These are phyloP conservation scores for Poeciliopsis prolifica DNA, from an alignment of 2,113 vertebrate species.

Conservation along the genomic window DNA sequence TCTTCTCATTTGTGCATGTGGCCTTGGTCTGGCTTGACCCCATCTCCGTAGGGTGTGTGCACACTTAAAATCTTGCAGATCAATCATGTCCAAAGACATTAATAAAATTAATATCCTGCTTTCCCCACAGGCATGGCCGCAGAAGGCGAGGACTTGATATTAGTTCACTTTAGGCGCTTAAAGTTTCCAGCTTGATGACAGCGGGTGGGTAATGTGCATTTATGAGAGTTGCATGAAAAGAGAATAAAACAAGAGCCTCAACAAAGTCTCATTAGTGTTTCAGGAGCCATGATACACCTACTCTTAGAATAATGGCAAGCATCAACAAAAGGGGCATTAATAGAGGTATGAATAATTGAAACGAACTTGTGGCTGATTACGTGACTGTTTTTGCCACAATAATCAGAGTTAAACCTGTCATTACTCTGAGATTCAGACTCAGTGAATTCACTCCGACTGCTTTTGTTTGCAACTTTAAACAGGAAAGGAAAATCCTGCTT, in stretches of 20 bases:
- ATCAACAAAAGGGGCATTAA: slow-evolving; percentile 3
- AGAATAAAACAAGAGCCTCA: slow-evolving; percentile 18
- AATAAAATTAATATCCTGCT: slow-evolving; percentile 25
- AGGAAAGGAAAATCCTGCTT: neutral
- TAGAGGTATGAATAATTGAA: slow-evolving; percentile 1
- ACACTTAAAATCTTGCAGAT: slow-evolving; percentile 21
- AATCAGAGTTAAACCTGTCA: slow-evolving; percentile 14
- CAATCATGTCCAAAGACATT: slow-evolving; percentile 33
- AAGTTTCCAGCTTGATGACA: slow-evolving; percentile 28
- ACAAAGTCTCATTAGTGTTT: slow-evolving; percentile 24
- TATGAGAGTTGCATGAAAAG: slow-evolving; percentile 26
- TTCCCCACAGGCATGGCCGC: slow-evolving; percentile 27
- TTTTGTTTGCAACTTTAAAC: slow-evolving; percentile 1
- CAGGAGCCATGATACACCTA: slow-evolving; percentile 7
- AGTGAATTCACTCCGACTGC: slow-evolving; percentile 13
- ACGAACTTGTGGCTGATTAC: slow-evolving; percentile 3
- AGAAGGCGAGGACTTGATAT: slow-evolving; percentile 21
- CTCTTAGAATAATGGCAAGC: slow-evolving; percentile 3
- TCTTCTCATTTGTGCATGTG: slow-evolving; percentile 14
- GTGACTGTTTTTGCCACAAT: neutral
- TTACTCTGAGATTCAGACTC: neutral
- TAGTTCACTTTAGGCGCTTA: slow-evolving; percentile 31
- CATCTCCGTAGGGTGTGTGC: slow-evolving; percentile 11
- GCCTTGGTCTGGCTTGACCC: neutral
- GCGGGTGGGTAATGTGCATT: slow-evolving; percentile 40